phyloP scores from a whole-genome alignment of 2,797 vertebrate species.

The Hylomyscus alleni region DNA sequence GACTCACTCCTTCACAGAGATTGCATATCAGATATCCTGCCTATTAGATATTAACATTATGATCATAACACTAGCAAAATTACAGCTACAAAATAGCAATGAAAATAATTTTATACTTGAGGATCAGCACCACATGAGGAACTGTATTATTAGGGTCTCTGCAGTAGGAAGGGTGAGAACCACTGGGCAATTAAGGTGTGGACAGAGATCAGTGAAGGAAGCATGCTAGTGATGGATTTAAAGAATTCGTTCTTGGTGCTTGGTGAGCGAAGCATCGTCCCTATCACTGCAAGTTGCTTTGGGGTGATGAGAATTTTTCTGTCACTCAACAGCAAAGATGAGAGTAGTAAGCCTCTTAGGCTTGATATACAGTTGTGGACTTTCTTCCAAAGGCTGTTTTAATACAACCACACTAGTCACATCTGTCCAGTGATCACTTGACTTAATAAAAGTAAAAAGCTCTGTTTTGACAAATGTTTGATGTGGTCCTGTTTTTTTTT shows the following conservation, averaged over 20 bases:
- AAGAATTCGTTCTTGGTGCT: background rate
- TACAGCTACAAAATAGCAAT: background rate
- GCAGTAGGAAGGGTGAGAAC: background rate
- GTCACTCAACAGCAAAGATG: background rate
- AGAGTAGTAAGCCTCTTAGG: background rate
- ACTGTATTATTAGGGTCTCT: background rate
- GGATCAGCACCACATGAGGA: background rate
- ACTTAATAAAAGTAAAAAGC: background rate
- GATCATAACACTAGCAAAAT: background rate
- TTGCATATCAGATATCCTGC: background rate
- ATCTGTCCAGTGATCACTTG: background rate
- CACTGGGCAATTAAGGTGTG: background rate
- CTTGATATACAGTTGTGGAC: background rate
- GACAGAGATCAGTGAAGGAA: background rate
- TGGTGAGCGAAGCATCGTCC: background rate
- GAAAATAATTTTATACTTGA: background rate
- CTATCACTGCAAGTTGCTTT: background rate
- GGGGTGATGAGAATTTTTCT: background rate
- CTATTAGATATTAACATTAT: background rate
- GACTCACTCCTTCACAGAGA: background rate
- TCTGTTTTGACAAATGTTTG: slow-evolving; percentile 68
- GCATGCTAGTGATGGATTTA: background rate
- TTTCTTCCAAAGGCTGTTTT: background rate
- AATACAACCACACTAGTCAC: background rate
- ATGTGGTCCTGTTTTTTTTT: slow-evolving; percentile 70